Evolutionary conservation across 2,113 vertebrate species (phyloP).

Genomic region (Gymnocephalus cernua): DNA sequence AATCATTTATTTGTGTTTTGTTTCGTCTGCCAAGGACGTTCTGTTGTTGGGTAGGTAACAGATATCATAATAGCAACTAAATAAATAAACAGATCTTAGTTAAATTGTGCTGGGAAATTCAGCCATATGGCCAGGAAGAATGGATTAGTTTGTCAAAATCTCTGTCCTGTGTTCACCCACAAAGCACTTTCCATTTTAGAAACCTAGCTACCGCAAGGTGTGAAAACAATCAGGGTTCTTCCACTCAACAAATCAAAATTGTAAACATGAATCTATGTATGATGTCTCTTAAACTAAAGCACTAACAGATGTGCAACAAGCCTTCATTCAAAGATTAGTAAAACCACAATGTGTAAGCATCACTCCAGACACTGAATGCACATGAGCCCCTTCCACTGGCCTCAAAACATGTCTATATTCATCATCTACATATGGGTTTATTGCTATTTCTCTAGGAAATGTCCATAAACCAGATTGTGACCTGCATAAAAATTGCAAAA

Average conservation of each 20-base stretch:
- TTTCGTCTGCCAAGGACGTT: too few relatives aligned
- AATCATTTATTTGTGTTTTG: neutral
- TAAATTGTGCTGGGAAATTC: neutral
- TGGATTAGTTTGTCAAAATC: neutral
- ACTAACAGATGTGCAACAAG: neutral
- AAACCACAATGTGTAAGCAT: neutral
- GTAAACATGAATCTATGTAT: neutral
- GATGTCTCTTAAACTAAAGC: neutral
- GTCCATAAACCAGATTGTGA: neutral
- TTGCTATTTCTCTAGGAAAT: neutral
- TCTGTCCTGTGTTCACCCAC: neutral
- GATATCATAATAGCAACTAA: neutral
- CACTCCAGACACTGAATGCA: neutral
- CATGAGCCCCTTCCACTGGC: neutral
- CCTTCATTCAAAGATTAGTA: neutral
- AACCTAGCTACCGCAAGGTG: neutral
- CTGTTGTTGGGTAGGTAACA: neutral
- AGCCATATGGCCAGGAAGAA: neutral
- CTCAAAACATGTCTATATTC: neutral
- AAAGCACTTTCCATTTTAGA: neutral
- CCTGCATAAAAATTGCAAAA: neutral
- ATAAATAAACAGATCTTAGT: neutral
- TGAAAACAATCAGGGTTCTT: neutral
- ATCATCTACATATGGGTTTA: neutral
- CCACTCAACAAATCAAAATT: neutral